Conservation (phyloP, 2,888 invertebrate species). For the Athetis lepigone region DNA sequence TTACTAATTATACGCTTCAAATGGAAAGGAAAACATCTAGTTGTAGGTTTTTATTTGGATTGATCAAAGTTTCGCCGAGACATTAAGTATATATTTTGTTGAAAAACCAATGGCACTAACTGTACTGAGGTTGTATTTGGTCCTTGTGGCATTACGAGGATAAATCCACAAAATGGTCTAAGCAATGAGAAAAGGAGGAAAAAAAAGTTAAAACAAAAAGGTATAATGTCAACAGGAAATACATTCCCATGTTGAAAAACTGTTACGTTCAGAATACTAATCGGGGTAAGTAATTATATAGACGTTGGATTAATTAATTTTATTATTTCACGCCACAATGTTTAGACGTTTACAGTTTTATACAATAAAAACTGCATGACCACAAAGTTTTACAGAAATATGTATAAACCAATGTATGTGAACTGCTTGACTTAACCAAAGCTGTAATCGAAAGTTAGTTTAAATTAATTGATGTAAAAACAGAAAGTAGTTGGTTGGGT, state of each 20-base stretch:
- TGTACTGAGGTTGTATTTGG: no score
- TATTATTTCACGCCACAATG: background rate
- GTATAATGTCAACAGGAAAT: no score
- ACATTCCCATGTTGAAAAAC: no score
- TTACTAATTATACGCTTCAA: constrained; percentile 51
- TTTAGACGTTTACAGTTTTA: constrained; percentile 4
- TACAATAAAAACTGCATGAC: constrained; percentile 2
- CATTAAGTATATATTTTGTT: constrained; percentile 1
- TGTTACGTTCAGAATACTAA: background rate
- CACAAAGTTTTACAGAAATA: constrained; percentile 10
- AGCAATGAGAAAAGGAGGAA: background rate
- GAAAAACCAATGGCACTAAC: no score
- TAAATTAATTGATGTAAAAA: constrained; percentile 34
- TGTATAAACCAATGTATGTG: background rate
- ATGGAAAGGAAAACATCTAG: constrained; percentile 36
- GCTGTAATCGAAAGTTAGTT: constrained; percentile 34
- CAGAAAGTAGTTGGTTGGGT: constrained; percentile 47
- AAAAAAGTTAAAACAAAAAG: no score
- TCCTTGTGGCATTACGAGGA: no score
- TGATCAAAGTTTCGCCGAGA: constrained; percentile 3
- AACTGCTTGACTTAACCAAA: background rate
- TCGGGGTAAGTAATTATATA: no score
- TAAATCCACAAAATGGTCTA: background rate
- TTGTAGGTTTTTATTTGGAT: constrained; percentile 15
- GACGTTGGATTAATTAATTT: background rate